Evolutionary conservation across 2,888 invertebrate genomes (phyloP), one percentile per base, ranked within the genome.

Genomic region (Ernsta delagoae): DNA sequence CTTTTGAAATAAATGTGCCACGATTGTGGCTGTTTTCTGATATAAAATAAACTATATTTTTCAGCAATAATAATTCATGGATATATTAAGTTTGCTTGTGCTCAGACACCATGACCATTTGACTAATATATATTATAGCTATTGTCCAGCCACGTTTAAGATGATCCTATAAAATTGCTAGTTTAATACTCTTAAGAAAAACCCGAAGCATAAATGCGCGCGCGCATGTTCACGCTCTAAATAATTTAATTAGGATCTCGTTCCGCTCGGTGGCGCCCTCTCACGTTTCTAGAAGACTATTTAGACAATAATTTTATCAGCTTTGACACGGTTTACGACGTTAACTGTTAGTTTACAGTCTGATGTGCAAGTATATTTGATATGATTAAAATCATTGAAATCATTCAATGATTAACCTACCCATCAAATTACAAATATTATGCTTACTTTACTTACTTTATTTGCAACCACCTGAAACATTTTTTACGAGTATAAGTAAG

Each of bases 171-270:
- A 73, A 74, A 75, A 73, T 73, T 70, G 70, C 71, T 61, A 75
- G 69, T 72, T 76, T 77, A 75, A 76, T 75, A 79, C 83, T 79
- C 73, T 73, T 78, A 82, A 81, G 82, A 84, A 74, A 85, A 86
- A 79, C 50, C 79, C 75, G 79, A 78, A 75, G 75, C 75, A 82
- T 83, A 77, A 83, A 83, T 81, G 83, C 82, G 82, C 81, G 83
- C 84, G 79, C 85, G 79, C 80, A 80, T 82, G 78, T 87, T 36
- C 79, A 87, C 88, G 92, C 88, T 92, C 92, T 84, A 88, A 75
- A 88, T 88, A 87, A 83, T 87, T 89, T 91, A 92, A 92, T 93
- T 93, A 91, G 92, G 92, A 91, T 83, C 87, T 78, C 89, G 92
- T 92, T 91, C 88, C 87, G 87, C 85, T 84, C 77, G 12, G 83